Conservation (phyloP, 2,888 invertebrate genomes). For the Molanna angustata region DNA sequence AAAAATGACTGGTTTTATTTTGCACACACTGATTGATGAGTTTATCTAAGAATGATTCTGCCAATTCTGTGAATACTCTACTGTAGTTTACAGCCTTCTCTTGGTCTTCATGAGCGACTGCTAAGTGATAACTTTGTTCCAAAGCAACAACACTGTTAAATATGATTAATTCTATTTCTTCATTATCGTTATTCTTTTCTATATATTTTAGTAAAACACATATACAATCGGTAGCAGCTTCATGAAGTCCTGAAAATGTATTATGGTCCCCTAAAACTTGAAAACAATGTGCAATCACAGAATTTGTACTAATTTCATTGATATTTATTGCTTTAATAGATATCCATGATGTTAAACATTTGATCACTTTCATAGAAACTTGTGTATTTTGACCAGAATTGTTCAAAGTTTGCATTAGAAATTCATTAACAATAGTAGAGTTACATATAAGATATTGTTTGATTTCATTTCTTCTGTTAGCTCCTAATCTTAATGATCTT, state of each 20-base stretch:
- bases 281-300: conserved; percentile 71
- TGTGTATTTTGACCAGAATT: conserved; percentile 63
- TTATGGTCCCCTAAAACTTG: conserved; percentile 63
- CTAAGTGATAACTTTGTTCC: conserved; percentile 83
- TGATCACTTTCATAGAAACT: conserved; percentile 70
- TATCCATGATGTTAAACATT: conserved; percentile 92
- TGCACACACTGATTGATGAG: conserved; percentile 66
- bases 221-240: conserved; percentile 87
- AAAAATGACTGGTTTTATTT: conserved; percentile 66
- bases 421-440: conserved; percentile 73
- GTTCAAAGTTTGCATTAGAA: conserved; percentile 74
- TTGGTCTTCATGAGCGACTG: conserved; percentile 90
- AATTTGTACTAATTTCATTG: conserved; percentile 68
- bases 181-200: conserved; percentile 71
- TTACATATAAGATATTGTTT: conserved; percentile 74
- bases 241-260: conserved; percentile 68
- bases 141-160: conserved; percentile 79
- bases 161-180: conserved; percentile 72
- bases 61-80: conserved; percentile 91
- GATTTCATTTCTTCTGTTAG: conserved; percentile 85
- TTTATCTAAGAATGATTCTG: conserved; percentile 84
- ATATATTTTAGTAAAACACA: conserved; percentile 82
- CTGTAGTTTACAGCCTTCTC: conserved; percentile 94
- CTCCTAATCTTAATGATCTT: conserved; percentile 77
- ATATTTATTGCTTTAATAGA: conserved; percentile 78